phyloP scores from a whole-genome alignment of 1,140 invertebrate species.

The Colletes latitarsis region DNA sequence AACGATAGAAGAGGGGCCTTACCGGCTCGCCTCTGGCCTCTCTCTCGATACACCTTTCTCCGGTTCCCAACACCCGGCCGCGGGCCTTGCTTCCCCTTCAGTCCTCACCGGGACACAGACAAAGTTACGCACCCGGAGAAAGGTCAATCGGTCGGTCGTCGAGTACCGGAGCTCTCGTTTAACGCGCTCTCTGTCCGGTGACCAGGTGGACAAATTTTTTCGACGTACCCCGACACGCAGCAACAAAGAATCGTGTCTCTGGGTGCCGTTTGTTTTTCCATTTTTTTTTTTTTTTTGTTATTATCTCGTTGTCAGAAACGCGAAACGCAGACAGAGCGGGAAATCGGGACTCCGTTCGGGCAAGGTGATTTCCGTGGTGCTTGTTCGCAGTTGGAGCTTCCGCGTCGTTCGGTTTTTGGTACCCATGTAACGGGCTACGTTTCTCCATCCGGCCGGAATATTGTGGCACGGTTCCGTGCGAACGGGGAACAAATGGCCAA shows the following conservation, averaged over 20 bases:
- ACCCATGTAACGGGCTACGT: constrained; percentile 51
- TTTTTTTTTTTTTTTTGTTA: not conserved
- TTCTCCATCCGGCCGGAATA: constrained; percentile 31
- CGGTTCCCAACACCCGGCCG: constrained; percentile 69
- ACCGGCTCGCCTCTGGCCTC: constrained; percentile 59
- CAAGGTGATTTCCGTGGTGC: not conserved
- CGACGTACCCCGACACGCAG: not conserved
- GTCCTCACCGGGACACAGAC: constrained; percentile 79
- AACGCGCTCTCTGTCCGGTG: constrained; percentile 19
- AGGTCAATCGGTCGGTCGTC: constrained; percentile 68
- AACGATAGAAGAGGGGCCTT: constrained; percentile 60
- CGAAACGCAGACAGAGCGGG: not conserved
- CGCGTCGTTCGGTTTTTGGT: constrained; percentile 22
- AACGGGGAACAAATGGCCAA: constrained; percentile 63
- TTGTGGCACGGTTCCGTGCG: constrained; percentile 26
- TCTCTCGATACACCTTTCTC: constrained; percentile 78
- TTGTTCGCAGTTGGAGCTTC: constrained; percentile 10
- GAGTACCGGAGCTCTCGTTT: constrained; percentile 48
- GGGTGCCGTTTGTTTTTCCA: not conserved
- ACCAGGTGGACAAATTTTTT: constrained; percentile 41
- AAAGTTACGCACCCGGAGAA: constrained; percentile 76
- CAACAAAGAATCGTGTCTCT: not conserved
- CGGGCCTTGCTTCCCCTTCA: constrained; percentile 69
- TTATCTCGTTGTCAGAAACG: not conserved
- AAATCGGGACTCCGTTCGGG: not conserved